Base-by-base conservation (phyloP, 2,888 invertebrate genomes). In the Lepidocyrtinus sp. region DNA sequence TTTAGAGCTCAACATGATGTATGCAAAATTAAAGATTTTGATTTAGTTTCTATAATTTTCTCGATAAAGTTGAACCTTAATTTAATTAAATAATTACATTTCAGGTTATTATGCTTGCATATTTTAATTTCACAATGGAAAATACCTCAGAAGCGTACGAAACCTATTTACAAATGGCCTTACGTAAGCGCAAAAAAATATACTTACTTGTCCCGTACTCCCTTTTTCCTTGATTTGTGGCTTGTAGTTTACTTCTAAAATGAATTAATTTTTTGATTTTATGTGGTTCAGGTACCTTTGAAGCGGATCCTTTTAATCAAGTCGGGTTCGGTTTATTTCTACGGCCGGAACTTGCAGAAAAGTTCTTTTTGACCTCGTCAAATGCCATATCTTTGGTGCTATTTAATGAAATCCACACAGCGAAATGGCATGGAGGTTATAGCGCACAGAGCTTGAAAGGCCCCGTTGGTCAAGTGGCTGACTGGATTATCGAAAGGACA, bases 401-500 rank as follows among this genome's bases (percentile, higher is more conserved):
- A 15, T 86, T 86, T 25, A 86, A 86, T 78, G 86, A 86, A 69
- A 86, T 86, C 70, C 86, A 86, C 46, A 86, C 86, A 0, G 86
- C 86, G 2, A 86, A 85, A 81, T 86, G 86, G 86, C 81, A 83
- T 50, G 84, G 84, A 7, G 79, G 80, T n/a, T 71, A 78, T 59
- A 74, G 75, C n/a, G 64, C 65, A 2, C 77, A 83, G 68, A 81
- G 83, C 26, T 36, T 73, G 67, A 82, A 73, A 72, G 86, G 85
- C 22, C 86, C 86, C 9, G 82, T 86, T 17, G 81, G 80, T 15
- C 86, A 85, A 77, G 85, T 86, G 2, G 83, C 83, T 0, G 85
- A 86, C 15, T 86, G 86, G 86, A 81, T 85, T 0, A 82, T 83
- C 62, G 86, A 85, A 64, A 65, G 84, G 68, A 85, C 85, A n/a